A percentile compares a stretch with the other conserved stretches of the same genome.
phyloP scores from a whole-genome alignment of 1,140 invertebrate genomes.

The Leptinotarsa lineolata region DNA sequence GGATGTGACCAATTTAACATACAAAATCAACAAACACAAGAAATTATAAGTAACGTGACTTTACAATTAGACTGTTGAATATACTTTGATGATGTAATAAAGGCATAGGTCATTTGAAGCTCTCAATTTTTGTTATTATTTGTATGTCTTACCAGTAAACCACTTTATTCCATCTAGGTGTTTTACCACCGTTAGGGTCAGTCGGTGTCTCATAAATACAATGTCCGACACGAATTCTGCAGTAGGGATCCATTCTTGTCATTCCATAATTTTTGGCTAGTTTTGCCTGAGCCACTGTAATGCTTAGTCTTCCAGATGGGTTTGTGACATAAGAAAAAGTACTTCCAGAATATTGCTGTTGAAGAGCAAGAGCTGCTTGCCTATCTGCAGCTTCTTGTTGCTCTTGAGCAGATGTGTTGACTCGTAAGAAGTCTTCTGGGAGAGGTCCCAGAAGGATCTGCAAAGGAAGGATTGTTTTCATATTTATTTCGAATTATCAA shows the following conservation, averaged over 20 bases:
- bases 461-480: slow-evolving; percentile 21
- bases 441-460: slow-evolving; percentile 79
- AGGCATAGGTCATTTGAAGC: too few relatives aligned
- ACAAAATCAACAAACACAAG: too few relatives aligned
- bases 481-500: too few relatives aligned
- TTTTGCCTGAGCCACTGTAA: slow-evolving; percentile 86
- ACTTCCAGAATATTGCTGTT: slow-evolving; percentile 70
- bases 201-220: slow-evolving; percentile 95
- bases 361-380: slow-evolving; percentile 77
- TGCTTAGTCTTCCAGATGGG: slow-evolving; percentile 73
- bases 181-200: slow-evolving; percentile 92
- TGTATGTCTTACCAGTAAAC: slow-evolving; percentile 76
- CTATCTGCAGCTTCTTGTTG: slow-evolving; percentile 77
- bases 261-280: slow-evolving; percentile 96
- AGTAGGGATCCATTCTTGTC: slow-evolving; percentile 95
- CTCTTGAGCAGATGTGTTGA: slow-evolving; percentile 61
- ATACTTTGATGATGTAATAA: too few relatives aligned
- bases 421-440: slow-evolving; percentile 79
- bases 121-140: too few relatives aligned
- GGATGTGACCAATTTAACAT: too few relatives aligned
- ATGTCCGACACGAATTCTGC: slow-evolving; percentile 88
- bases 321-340: slow-evolving; percentile 55
- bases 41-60: too few relatives aligned
- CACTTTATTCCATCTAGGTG: slow-evolving; percentile 92
- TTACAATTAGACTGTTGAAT: too few relatives aligned